Base-by-base conservation (phyloP, 2,113 vertebrate species). In the Aptenodytes forsteri region DNA sequence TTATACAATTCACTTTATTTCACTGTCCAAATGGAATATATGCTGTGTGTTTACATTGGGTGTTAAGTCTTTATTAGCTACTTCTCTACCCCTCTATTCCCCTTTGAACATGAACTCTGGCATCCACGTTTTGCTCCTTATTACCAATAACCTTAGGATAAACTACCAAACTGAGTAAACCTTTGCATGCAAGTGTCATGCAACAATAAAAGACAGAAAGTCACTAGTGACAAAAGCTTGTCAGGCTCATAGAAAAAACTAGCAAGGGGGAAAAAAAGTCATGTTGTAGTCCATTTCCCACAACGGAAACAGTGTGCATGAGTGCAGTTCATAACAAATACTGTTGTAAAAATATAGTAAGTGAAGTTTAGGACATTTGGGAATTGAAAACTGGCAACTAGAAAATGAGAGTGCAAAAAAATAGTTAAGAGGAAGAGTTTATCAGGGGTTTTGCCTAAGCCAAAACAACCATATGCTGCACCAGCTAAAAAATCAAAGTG, bases 401-500 rank as follows among this genome's bases (percentile, higher is more conserved):
- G 46, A 88, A 93, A 95, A 86, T 22, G 2, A 25, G 86, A 86
- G 65, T 23, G 6, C 11, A 14, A 66, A 73, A 87, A 77, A 82
- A 36, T 2, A 47, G 6, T 27, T 21, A 27, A 71, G 8, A 79
- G 17, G 10, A 80, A 79, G 46, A 83, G 38, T 90, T 95, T 92
- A 79, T 69, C 75, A 82, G 26, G 18, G 10, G 2, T 87, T 92
- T 71, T 93, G 49, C 76, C 42, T 70, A 86, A 83, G 64, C 52
- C 69, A 93, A 93, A 50, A 40, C 42, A 87, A 66, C 54, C 54
- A 62, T 70, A 92, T 80, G 79, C 38, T 86, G 26, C 34, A 92
- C 36, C 61, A 92, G 50, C n/a, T 95, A 40, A 92, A 97, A 88
- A 83, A 80, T 81, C 75, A 50, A 95, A 96, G 89, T 80, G 64